Evolutionary conservation across 2,888 invertebrate genomes (phyloP).

Genomic region (Tenthredo scrophulariae): DNA sequence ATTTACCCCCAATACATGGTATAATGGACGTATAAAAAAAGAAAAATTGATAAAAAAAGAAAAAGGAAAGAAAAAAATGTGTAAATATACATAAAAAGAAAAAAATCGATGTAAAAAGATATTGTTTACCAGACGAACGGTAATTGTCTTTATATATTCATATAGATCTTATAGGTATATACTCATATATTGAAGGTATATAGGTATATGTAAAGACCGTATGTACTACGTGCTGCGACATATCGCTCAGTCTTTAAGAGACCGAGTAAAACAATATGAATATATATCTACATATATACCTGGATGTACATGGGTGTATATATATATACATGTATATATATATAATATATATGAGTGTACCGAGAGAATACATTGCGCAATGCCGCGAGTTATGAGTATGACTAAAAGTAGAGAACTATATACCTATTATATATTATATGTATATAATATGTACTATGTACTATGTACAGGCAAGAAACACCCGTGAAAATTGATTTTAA

Average conservation of each 20-base stretch:
- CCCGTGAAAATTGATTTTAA: constrained; percentile 37
- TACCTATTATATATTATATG: not conserved
- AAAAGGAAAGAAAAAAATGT: not conserved
- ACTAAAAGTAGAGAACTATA: not conserved
- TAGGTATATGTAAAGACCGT: not conserved
- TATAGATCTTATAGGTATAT: not conserved
- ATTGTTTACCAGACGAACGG: not conserved
- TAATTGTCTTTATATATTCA: not conserved
- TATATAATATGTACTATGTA: not conserved
- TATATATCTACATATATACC: not conserved
- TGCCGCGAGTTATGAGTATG: constrained; percentile 3
- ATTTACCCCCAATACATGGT: not conserved
- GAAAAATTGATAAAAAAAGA: not conserved
- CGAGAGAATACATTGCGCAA: constrained; percentile 36
- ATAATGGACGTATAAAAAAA: not conserved
- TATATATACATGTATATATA: not conserved
- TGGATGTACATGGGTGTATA: not conserved
- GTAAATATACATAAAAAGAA: not conserved
- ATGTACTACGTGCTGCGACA: constrained; percentile 26
- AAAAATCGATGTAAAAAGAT: not conserved
- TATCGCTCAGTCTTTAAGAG: not conserved
- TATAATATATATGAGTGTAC: not conserved
- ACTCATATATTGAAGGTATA: not conserved
- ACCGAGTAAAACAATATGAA: not conserved
- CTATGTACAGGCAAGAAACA: not conserved